Conservation (phyloP, 2,888 invertebrate genomes). For the Synanthedon formicaeformis region DNA sequence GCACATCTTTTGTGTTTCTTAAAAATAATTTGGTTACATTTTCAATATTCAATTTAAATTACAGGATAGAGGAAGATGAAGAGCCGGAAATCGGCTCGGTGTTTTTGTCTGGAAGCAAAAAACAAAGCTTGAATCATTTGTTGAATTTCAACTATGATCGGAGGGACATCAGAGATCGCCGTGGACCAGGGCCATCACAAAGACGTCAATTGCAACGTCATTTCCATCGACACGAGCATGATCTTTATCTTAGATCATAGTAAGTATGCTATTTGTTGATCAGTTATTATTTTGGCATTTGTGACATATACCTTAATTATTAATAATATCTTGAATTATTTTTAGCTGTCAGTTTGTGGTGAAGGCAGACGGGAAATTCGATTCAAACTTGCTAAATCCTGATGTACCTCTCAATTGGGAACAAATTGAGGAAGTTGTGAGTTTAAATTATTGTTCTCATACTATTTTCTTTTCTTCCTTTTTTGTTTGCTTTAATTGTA, state of each 20-base stretch:
- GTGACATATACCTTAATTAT: slow-evolving; percentile 1
- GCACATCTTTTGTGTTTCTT: too few relatives aligned
- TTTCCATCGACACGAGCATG: slow-evolving; percentile 86
- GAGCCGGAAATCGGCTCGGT: slow-evolving; percentile 86
- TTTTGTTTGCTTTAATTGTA: background rate
- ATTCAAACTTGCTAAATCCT: slow-evolving; percentile 82
- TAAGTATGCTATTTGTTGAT: slow-evolving; percentile 48
- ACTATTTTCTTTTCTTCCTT: background rate
- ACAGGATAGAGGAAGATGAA: slow-evolving; percentile 66
- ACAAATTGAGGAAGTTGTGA: slow-evolving; percentile 91
- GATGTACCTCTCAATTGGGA: slow-evolving; percentile 94
- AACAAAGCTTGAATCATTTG: slow-evolving; percentile 93
- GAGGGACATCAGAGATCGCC: slow-evolving; percentile 35
- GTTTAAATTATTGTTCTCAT: slow-evolving; percentile 26
- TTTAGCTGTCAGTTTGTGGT: slow-evolving; percentile 95
- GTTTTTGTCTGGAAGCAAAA: slow-evolving; percentile 86
- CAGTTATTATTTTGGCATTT: background rate
- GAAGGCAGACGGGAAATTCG: slow-evolving; percentile 82
- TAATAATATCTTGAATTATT: slow-evolving; percentile 4
- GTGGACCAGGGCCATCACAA: slow-evolving; percentile 33
- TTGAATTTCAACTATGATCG: slow-evolving; percentile 90
- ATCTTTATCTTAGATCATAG: slow-evolving; percentile 95
- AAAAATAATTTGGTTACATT: background rate
- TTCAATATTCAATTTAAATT: slow-evolving; percentile 1
- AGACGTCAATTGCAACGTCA: slow-evolving; percentile 37